Evolutionary conservation across 2,888 invertebrate genomes (phyloP).

Genomic region (Dicyrtomina minuta): DNA sequence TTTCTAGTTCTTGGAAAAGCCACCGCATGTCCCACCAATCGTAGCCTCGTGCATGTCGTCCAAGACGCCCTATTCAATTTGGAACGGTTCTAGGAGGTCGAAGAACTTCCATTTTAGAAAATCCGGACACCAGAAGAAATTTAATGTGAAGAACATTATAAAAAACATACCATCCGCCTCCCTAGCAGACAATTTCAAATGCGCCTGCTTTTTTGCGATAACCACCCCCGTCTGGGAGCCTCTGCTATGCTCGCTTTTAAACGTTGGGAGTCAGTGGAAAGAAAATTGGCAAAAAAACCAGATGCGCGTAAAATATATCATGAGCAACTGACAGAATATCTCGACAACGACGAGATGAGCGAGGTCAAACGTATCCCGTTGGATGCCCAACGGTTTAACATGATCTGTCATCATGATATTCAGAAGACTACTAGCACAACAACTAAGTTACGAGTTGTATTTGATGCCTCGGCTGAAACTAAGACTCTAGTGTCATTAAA

Average conservation of each 20-base stretch:
- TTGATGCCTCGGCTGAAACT: constrained; percentile 53
- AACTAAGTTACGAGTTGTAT: constrained; percentile 53
- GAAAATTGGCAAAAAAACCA: neutral
- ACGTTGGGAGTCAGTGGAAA: neutral
- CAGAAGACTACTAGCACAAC: constrained; percentile 37
- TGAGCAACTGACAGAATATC: neutral
- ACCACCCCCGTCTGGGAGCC: neutral
- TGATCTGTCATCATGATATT: constrained; percentile 54
- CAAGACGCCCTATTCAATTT: too few relatives aligned
- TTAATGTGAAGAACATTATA: too few relatives aligned
- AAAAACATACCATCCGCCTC: too few relatives aligned
- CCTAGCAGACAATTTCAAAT: too few relatives aligned
- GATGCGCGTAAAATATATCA: neutral
- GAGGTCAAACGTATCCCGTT: neutral
- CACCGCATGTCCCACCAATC: too few relatives aligned
- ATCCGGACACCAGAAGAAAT: too few relatives aligned
- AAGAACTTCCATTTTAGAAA: too few relatives aligned
- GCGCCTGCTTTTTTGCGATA: too few relatives aligned
- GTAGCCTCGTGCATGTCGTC: too few relatives aligned
- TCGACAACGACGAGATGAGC: neutral
- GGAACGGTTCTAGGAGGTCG: too few relatives aligned
- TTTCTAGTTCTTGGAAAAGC: too few relatives aligned
- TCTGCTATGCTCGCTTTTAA: neutral
- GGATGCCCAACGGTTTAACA: too few relatives aligned
- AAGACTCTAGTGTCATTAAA: constrained; percentile 54